Evolutionary conservation across 1,140 invertebrate genomes (phyloP).

Genomic region (Frieseomelitta varia): DNA sequence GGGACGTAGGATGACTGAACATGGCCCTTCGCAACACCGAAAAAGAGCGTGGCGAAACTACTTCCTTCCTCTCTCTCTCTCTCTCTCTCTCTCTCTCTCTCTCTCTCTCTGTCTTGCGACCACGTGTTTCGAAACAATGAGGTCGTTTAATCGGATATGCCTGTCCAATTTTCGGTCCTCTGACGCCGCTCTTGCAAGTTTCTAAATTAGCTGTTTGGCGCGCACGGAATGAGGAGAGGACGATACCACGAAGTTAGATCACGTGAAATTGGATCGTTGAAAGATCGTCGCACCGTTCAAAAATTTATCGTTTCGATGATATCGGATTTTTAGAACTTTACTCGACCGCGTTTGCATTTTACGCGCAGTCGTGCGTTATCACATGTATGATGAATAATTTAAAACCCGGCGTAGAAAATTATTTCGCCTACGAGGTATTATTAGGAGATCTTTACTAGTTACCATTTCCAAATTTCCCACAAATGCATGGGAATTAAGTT

Average conservation of each 20-base stretch:
- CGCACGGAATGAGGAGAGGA: too few relatives aligned
- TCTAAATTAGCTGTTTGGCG: constrained; percentile 6
- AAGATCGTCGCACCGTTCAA: background rate
- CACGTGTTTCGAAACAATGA: constrained; percentile 34
- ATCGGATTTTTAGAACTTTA: background rate
- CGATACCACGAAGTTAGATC: background rate
- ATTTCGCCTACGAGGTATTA: too few relatives aligned
- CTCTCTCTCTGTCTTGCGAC: too few relatives aligned
- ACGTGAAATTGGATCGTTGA: background rate
- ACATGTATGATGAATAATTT: too few relatives aligned
- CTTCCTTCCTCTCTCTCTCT: background rate
- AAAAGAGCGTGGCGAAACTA: constrained; percentile 39
- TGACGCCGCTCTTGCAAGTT: constrained; percentile 19
- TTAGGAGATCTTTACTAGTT: too few relatives aligned
- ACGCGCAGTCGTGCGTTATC: too few relatives aligned
- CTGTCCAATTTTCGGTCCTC: constrained; percentile 38
- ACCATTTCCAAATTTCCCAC: too few relatives aligned
- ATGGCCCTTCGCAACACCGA: constrained; percentile 45
- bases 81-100: background rate
- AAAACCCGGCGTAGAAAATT: too few relatives aligned
- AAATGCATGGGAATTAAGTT: too few relatives aligned
- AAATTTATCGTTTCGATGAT: background rate
- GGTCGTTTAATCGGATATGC: constrained; percentile 39
- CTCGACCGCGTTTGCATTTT: too few relatives aligned
- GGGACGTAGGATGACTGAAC: constrained; percentile 60